Conservation (phyloP, 2,888 invertebrate genomes). For the Mesodorylaimus sp. region DNA sequence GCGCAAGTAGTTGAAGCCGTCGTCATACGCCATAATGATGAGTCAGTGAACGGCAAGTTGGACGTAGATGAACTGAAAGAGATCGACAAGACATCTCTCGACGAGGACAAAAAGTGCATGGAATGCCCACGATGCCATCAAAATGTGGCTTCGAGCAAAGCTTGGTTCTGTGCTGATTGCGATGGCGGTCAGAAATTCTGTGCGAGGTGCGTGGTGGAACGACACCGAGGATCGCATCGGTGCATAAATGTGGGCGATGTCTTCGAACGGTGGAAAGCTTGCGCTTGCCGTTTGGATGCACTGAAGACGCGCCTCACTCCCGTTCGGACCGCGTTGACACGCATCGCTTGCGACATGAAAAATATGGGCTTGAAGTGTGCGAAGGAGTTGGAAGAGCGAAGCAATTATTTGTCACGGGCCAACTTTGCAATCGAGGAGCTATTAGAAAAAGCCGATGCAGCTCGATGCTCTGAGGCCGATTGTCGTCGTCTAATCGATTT, state of each 20-base stretch:
- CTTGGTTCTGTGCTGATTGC: not conserved
- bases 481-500: not conserved
- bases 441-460: not conserved
- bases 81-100: not conserved
- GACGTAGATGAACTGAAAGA: not conserved
- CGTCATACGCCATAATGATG: too few relatives aligned
- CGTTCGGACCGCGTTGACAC: not conserved
- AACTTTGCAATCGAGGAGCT: not conserved
- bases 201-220: not conserved
- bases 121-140: not conserved
- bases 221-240: not conserved
- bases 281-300: not conserved
- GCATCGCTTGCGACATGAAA: not conserved
- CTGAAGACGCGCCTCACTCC: too few relatives aligned
- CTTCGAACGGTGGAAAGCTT: not conserved
- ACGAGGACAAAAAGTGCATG: not conserved
- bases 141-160: not conserved
- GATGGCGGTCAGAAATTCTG: not conserved
- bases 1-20: not conserved
- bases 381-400: not conserved
- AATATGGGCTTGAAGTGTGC: not conserved
- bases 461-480: not conserved
- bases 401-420: not conserved
- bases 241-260: not conserved
- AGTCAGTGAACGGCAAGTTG: too few relatives aligned